Evolutionary conservation across 2,888 invertebrate species (phyloP), one percentile per base, ranked within the genome.

Genomic region (Amphiduros pacificus): DNA sequence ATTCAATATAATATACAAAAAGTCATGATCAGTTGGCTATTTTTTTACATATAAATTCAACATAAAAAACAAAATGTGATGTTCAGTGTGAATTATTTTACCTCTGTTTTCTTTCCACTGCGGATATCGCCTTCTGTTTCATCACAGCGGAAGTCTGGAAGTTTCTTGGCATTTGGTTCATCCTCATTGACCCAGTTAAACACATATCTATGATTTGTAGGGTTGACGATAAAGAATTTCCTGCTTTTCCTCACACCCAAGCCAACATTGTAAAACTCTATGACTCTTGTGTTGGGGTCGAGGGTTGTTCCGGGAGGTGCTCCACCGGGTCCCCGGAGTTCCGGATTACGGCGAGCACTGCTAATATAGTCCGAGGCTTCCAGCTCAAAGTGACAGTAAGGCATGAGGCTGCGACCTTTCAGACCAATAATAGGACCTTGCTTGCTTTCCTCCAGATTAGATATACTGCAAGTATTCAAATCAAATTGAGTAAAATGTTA

Each of bases 321-420:
- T 0, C 80, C 80, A 14, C 74, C 72, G 11, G 80, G 80, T 2
- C 80, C 79, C 41, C 76, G 68, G 63, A 81, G 72, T 59, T 79
- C 80, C 2, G 82, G 79, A 58, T 81, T 77, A 11, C 83, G 71
- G 11, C 79, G 74, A 22, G 78, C 79, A 52, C 75, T 72, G 24
- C 76, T 66, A 40, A 89, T 75, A 76, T 89, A 89, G 78, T 89
- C 87, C 55, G 87, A 88, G 62, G 88, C 87, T 66, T 88, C 87
- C 50, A 89, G 82, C 67, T 90, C 89, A 71, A 91, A 87, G 76
- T 90, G 89, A 72, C 88, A 89, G 71, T 88, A 87, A 0, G 90
- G 89, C 65, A 89, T 84, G 55, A 89, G 73, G 65, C 90, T 88
- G 70, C 85, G 86, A 0, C 86, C 90, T 49, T 77, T 81, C 44